Percentiles rank a stretch among this genome's conserved stretches.
These are phyloP conservation scores for Clanis bilineata DNA, from an alignment of 2,888 invertebrate genomes.

Conservation along the genomic window DNA sequence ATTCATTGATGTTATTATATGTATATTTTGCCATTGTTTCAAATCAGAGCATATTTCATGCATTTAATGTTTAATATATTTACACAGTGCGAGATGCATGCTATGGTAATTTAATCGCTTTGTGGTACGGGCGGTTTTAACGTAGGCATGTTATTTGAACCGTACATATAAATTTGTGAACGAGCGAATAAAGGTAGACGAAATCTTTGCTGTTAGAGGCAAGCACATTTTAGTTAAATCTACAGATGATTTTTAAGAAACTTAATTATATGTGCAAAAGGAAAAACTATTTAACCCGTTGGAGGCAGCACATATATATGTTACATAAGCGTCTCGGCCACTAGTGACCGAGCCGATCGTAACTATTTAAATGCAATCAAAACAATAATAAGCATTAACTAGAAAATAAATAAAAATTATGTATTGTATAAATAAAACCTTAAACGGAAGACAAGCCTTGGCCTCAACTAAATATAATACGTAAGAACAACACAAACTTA, in stretches of 20 bases:
- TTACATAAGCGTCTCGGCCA: too few species aligned
- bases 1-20: conserved; percentile 83
- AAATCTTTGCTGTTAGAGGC: neutral
- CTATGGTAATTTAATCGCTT: conserved; percentile 14
- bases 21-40: conserved; percentile 83
- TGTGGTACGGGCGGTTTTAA: neutral
- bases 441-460: neutral
- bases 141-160: neutral
- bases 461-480: neutral
- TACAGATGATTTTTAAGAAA: too few species aligned
- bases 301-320: too few species aligned
- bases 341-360: too few species aligned
- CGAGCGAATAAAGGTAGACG: neutral
- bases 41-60: conserved; percentile 83
- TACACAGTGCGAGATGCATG: conserved; percentile 42
- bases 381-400: too few species aligned
- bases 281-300: too few species aligned
- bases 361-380: too few species aligned
- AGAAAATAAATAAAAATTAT: neutral
- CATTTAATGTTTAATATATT: conserved; percentile 73
- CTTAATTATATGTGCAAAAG: too few species aligned
- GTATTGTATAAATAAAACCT: too few species aligned
- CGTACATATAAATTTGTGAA: neutral
- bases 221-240: neutral
- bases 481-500: neutral